Evolutionary conservation across 2,888 invertebrate species (phyloP).

Genomic region (Dasysyrphus albostriatus): DNA sequence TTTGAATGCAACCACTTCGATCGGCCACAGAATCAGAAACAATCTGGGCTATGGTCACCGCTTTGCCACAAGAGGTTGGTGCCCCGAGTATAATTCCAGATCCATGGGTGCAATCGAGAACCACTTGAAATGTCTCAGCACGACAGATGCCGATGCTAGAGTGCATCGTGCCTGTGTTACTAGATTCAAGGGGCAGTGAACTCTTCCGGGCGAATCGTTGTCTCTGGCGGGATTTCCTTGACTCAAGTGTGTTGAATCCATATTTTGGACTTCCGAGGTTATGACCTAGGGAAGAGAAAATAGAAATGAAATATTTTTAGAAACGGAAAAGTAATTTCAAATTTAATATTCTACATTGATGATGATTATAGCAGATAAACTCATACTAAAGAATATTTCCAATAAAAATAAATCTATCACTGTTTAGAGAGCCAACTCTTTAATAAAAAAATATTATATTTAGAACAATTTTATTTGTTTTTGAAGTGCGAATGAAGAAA

Average conservation of each 20-base stretch:
- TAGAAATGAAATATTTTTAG: neutral
- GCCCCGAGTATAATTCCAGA: conserved; percentile 82
- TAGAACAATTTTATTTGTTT: too few relatives aligned
- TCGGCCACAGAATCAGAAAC: conserved; percentile 83
- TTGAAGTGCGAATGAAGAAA: too few relatives aligned
- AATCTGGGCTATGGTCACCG: conserved; percentile 82
- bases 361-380: neutral
- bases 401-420: too few relatives aligned
- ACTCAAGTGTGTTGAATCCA: conserved; percentile 86
- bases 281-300: conserved; percentile 53
- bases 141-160: conserved; percentile 82
- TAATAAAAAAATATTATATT: too few relatives aligned
- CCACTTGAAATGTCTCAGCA: conserved; percentile 83
- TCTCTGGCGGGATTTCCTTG: conserved; percentile 84
- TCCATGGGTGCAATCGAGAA: conserved; percentile 83
- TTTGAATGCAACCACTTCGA: conserved; percentile 90
- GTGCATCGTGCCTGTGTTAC: conserved; percentile 76
- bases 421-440: too few relatives aligned
- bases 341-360: neutral
- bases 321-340: neutral
- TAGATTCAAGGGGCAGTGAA: conserved; percentile 83
- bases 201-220: conserved; percentile 85
- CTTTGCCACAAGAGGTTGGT: conserved; percentile 80
- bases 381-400: too few relatives aligned
- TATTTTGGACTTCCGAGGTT: conserved; percentile 84